phyloP scores from a whole-genome alignment of 92 coral and sea anemone species.

The Siderastrea siderea region DNA sequence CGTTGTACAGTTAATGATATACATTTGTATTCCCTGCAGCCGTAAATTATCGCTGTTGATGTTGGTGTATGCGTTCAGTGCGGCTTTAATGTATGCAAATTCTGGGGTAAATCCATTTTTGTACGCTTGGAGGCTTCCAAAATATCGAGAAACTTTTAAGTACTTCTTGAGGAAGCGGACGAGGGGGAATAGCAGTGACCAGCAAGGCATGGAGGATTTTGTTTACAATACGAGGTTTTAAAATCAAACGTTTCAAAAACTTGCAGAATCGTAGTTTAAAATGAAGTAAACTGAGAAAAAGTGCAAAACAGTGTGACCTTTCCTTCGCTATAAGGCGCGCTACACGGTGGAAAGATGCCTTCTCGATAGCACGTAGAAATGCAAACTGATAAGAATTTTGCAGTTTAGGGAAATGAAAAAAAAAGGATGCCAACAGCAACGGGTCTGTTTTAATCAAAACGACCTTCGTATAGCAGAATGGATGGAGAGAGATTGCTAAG shows the following conservation, averaged over 20 bases:
- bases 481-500: too few relatives aligned
- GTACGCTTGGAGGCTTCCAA: constrained; percentile 68
- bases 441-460: too few relatives aligned
- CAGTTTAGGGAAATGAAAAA: too few relatives aligned
- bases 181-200: background rate
- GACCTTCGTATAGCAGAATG: too few relatives aligned
- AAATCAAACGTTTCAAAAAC: background rate
- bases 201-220: background rate
- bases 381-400: too few relatives aligned
- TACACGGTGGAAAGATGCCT: background rate
- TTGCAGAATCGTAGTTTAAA: background rate
- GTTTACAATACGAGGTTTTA: background rate
- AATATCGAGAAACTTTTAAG: constrained; percentile 34
- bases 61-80: background rate
- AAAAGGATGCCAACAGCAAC: too few relatives aligned
- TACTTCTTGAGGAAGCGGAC: background rate
- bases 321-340: too few relatives aligned
- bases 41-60: background rate
- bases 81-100: background rate
- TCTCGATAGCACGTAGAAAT: background rate
- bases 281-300: too few relatives aligned
- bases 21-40: background rate
- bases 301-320: too few relatives aligned
- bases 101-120: constrained; percentile 53
- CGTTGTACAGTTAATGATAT: background rate